Conservation (phyloP, 1,140 invertebrate genomes). For the Tetragonula clypearis region DNA sequence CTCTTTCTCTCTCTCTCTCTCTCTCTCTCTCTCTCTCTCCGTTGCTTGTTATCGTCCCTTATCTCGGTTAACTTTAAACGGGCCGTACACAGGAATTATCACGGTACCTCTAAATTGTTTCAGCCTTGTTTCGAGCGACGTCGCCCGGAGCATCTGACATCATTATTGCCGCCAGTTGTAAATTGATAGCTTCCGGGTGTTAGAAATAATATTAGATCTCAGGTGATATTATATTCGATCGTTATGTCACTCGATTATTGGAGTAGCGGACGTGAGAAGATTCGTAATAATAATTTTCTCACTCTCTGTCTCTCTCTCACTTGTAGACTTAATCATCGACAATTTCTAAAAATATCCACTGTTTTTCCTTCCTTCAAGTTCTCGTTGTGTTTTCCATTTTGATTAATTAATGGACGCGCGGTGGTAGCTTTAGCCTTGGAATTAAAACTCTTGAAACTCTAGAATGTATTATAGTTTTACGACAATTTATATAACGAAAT, state of each 20-base stretch:
- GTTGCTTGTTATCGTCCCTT: constrained; percentile 65
- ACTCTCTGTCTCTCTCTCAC: too few species aligned
- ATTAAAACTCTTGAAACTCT: too few species aligned
- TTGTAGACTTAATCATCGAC: too few species aligned
- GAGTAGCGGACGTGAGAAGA: background rate
- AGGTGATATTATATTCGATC: background rate
- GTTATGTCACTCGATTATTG: background rate
- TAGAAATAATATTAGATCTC: background rate
- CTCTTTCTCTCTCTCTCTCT: too few species aligned
- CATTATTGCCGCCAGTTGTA: constrained; percentile 30
- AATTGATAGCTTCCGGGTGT: constrained; percentile 42
- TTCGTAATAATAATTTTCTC: background rate
- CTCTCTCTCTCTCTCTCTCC: background rate
- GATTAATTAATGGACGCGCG: too few species aligned
- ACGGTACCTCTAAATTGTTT: constrained; percentile 50
- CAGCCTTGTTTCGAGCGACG: constrained; percentile 34
- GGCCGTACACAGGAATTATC: constrained; percentile 57
- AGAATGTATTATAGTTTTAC: too few species aligned
- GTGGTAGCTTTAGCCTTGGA: too few species aligned
- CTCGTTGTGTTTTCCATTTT: too few species aligned
- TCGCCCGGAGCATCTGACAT: constrained; percentile 7
- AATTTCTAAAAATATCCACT: background rate
- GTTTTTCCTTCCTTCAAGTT: too few species aligned
- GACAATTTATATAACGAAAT: too few species aligned
- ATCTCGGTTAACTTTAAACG: constrained; percentile 67